Evolutionary conservation across 2,113 vertebrate species (phyloP).

Genomic region (Zosterops borbonicus): DNA sequence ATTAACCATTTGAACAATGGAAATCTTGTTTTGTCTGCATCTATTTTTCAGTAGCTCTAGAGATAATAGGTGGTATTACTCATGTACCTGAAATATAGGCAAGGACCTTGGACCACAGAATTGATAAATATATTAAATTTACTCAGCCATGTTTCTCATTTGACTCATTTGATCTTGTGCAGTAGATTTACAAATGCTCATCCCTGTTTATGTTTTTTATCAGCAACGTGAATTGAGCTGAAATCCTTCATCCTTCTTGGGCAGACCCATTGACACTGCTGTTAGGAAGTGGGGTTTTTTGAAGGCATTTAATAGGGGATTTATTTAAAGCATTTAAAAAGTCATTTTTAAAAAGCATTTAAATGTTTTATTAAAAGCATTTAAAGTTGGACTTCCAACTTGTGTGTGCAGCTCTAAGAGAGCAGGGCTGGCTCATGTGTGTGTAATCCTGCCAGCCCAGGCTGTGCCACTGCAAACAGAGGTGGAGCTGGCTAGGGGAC

Average conservation of each 20-base stretch:
- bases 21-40: background rate
- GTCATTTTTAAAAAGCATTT: too few species aligned
- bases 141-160: background rate
- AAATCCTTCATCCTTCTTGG: background rate
- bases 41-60: background rate
- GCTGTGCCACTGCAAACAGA: accelerated
- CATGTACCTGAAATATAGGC: background rate
- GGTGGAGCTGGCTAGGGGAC: background rate
- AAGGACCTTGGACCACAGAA: background rate
- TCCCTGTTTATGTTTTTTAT: background rate
- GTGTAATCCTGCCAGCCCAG: background rate
- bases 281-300: background rate
- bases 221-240: background rate
- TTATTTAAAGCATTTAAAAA: too few species aligned
- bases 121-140: background rate
- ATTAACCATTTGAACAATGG: background rate
- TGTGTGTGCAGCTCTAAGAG: background rate
- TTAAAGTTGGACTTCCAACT: background rate
- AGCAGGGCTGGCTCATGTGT: background rate
- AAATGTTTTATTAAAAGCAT: too few species aligned
- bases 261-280: background rate
- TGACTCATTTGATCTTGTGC: background rate
- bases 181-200: background rate
- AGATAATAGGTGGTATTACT: background rate
- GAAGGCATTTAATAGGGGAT: background rate